Evolutionary conservation across 2,113 vertebrate species (phyloP), one percentile per base, ranked within the genome.

Genomic region (Carollia perspicillata): DNA sequence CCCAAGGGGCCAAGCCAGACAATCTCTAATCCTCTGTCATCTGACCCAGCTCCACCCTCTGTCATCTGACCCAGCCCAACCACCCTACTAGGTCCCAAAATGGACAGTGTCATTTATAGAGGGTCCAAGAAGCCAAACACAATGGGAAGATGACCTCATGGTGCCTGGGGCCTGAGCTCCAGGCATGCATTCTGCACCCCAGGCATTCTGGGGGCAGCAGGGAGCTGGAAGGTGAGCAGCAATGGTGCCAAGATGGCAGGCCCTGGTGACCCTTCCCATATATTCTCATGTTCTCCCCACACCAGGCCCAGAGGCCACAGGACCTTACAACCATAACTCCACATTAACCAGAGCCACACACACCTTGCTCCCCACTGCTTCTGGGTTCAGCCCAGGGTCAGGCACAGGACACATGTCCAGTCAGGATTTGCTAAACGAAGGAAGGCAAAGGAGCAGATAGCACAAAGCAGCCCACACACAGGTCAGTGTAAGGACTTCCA

Each of bases 11-110:
- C 69, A n/a, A 63, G 16, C 68, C 0, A 55, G 77, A 91, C 97
- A 97, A 71, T 44, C 91, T 86, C 84, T 97, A 97, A 97, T 97
- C 96, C 96, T 93, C 95, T 69, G 95, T 97, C 97, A 97, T 97
- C 89, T 93, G 97, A 97, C 89, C 94, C 94, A 81, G 88, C 89
- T 90, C 96, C 94, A 94, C 96, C 97, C 96, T 81, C 75, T 74
- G 58, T 33, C 80, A 83, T 77, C 89, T 93, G n/a, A n/a, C n/a
- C n/a, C 93, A 93, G 81, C 78, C 68, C 53, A 84, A 81, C 47
- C 93, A 96, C 60, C 80, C 85, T 95, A 79, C 92, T 69, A 96
- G 78, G 95, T 89, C 97, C 96, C 94, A 97, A 97, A 96, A 97
- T 97, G 97, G 97, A 87, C 77, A 97, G 53, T 91, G 94, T 94